phyloP scores from a whole-genome alignment of 2,113 vertebrate species.

The Coturnix japonica region DNA sequence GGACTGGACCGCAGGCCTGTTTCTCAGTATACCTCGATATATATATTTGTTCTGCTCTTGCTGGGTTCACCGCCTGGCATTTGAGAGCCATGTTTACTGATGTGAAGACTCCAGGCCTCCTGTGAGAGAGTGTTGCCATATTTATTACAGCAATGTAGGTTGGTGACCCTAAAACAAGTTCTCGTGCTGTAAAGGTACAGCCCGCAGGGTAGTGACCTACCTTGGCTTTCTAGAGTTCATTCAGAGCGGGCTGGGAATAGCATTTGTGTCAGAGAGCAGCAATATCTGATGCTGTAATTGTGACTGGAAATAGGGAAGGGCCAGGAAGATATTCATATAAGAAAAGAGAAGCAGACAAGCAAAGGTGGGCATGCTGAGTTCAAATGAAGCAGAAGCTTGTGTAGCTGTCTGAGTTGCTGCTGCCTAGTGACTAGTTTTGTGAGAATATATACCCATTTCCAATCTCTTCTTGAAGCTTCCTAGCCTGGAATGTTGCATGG shows the following conservation, averaged over 20 bases:
- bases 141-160: background rate
- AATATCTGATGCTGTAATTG: background rate
- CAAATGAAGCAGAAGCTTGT: background rate
- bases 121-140: background rate
- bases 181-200: background rate
- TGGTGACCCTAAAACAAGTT: background rate
- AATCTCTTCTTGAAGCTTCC: background rate
- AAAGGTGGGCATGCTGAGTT: background rate
- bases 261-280: background rate
- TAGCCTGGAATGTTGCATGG: background rate
- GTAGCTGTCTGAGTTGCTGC: background rate
- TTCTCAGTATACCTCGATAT: background rate
- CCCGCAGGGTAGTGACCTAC: background rate
- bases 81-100: background rate
- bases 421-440: background rate
- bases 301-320: background rate
- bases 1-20: background rate
- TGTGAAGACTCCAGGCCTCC: background rate
- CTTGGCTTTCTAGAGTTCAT: background rate
- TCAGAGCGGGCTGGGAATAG: background rate
- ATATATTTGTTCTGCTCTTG: background rate
- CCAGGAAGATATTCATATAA: background rate
- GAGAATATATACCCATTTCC: background rate
- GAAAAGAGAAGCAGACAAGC: background rate
- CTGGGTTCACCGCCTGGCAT: background rate